Base-by-base conservation (phyloP, 2,113 vertebrate species). In the Callionymus lyra region DNA sequence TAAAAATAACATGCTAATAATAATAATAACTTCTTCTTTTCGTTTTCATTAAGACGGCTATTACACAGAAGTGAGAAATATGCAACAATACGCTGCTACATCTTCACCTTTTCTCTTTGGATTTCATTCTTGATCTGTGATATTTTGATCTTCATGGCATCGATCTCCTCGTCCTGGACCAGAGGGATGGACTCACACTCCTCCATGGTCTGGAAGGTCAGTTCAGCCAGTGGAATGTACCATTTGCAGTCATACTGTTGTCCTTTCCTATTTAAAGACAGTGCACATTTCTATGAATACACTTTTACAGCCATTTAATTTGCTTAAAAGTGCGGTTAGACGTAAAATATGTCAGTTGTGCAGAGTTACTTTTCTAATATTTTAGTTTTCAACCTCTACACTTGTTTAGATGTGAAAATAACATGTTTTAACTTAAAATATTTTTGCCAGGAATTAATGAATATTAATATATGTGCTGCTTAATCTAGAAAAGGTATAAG, bases 221-320 rank as follows among this genome's bases (percentile, higher is more conserved):
- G 87, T 65, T 96, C 92, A 12, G 84, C 85, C 55, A 97, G 85
- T 0, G 93, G 93, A 68, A 93, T 86, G 84, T 96, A 96, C 93
- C 92, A 97, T 44, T 97, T 97, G 53, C 93, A 97, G 77, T 97
- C 93, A 2, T 97, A 97, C 12, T 94, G 91, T 50, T 97, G 93
- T 31, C 84, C 88, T 81, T 94, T 97, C 31, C 93, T 95, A 74
- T 50, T 27, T 12, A 19, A 47, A 15, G 36, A 44, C 1, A 34
- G 19, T 6, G 4, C 3, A 6, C 4, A 33, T 21, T 1, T 38
- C 21, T 27, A 27, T 27, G 4, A 27, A 33, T n/a, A 50, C 27
- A 19, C 3, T n/a, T 38, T 27, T 48, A 13, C 10, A 17, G 12
- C n/a, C n/a, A 16, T 17, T 3, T 27, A 4, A 27, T 27, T 8